Conservation (phyloP, 2,888 invertebrate genomes). For the Entomobrya multifasciata region DNA sequence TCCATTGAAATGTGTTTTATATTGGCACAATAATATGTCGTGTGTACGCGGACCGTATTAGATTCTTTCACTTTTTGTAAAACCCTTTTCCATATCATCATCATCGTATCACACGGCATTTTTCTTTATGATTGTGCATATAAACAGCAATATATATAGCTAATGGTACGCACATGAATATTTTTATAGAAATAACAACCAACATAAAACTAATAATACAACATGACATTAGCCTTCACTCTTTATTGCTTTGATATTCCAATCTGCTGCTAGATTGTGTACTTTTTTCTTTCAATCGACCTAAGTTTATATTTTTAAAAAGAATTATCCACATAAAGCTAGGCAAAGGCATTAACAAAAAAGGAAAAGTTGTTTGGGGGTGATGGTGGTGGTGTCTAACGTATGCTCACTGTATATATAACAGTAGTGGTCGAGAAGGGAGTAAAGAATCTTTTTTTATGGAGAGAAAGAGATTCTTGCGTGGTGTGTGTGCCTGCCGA, state of each 20-base stretch:
- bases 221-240: slow-evolving; percentile 64
- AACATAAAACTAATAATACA: slow-evolving; percentile 60
- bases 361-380: slow-evolving; percentile 28
- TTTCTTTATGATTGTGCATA: slow-evolving; percentile 41
- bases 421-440: neutral
- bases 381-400: no score
- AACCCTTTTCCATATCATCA: slow-evolving; percentile 44
- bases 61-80: slow-evolving; percentile 6
- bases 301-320: slow-evolving; percentile 41
- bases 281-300: slow-evolving; percentile 21
- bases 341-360: slow-evolving; percentile 45
- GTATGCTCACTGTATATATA: neutral
- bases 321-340: slow-evolving; percentile 65
- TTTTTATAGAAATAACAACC: slow-evolving; percentile 43
- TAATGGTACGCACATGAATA: slow-evolving; percentile 35
- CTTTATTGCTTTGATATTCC: slow-evolving; percentile 66
- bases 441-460: slow-evolving; percentile 41
- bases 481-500: slow-evolving; percentile 32
- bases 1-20: neutral
- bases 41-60: neutral
- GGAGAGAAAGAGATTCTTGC: slow-evolving; percentile 62
- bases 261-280: slow-evolving; percentile 41
- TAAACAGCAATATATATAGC: neutral
- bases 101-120: slow-evolving; percentile 42
- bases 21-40: slow-evolving; percentile 2